Evolutionary conservation across 92 coral and sea anemone species (phyloP), one percentile per base, ranked within the genome.

Genomic region (Muricea muricata): DNA sequence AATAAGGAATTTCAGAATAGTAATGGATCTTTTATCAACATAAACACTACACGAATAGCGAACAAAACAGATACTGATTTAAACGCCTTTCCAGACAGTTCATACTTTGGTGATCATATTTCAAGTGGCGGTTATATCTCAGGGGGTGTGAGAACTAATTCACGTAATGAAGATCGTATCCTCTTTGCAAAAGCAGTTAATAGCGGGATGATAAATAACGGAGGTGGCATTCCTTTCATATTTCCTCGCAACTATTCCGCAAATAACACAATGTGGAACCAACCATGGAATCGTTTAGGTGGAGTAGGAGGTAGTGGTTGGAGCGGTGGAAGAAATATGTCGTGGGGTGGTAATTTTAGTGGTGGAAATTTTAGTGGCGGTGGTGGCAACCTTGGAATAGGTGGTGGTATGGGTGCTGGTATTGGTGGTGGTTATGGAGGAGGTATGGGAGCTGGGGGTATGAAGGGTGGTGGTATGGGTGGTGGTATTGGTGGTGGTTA

Each of bases 401-500:
- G 77, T 28, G 58, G 79, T 15, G 61, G 31, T 18, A 45, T 17
- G 29, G 77, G 79, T 21, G 79, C 61, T 13, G 80, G 63, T 37
- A 23, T 29, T 17, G 63, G 63, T 7, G 65, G 65, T 18, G 21
- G 42, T 6, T 39, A 35, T 10, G 79, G 79, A 4, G 79, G 79
- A 4, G 61, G 61, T 34, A 45, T 4, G 34, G 60, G 31, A 1
- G 79, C 50, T 35, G 78, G 78, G 40, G 78, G 78, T 32, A 65
- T 65, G 65, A 20, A 20, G 18, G 67, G 67, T 67, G 78, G 78
- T 6, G 78, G 78, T 28, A 15, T 39, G 31, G 78, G 78, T 17
- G 56, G 56, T 35, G 56, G 78, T 20, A 57, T 9, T n/a, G 3
- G 25, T 6, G 78, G 78, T 13, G 78, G 78, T 28, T 9, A 3